Conservation (phyloP, 2,888 invertebrate genomes). For the Adela reaumurella region DNA sequence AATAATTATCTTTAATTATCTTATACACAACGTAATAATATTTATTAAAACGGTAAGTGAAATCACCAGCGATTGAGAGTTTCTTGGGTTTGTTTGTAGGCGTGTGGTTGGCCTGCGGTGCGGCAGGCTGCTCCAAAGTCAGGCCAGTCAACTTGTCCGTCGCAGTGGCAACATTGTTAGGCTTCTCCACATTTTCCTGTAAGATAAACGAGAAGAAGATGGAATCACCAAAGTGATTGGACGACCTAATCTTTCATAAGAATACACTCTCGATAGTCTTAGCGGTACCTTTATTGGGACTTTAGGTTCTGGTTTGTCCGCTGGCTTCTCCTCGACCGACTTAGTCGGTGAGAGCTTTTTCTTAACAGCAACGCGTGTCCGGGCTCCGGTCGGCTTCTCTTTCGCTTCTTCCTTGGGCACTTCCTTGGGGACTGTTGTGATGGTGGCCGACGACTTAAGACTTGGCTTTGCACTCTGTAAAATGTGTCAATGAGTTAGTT, state of each 20-base stretch:
- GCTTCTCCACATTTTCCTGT: slow-evolving; percentile 27
- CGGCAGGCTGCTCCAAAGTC: slow-evolving; percentile 25
- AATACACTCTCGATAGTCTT: no score
- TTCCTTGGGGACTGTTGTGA: slow-evolving; percentile 31
- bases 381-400: slow-evolving; percentile 22
- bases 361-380: slow-evolving; percentile 24
- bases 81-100: slow-evolving; percentile 75
- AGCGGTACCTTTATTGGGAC: slow-evolving; percentile 20
- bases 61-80: slow-evolving; percentile 72
- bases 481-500: no score
- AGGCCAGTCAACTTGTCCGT: slow-evolving; percentile 41
- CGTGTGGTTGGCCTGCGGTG: slow-evolving; percentile 14
- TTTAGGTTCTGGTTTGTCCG: slow-evolving; percentile 30
- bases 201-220: no score
- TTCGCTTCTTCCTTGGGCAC: slow-evolving; percentile 22
- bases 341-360: slow-evolving; percentile 24
- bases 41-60: no score
- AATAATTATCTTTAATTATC: no score
- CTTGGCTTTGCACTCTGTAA: slow-evolving; percentile 24
- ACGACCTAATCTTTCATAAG: no score
- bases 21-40: no score
- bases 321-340: slow-evolving; percentile 23
- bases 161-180: slow-evolving; percentile 28
- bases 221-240: no score
- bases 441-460: slow-evolving; percentile 42